Conservation (phyloP, 2,888 invertebrate species). For the Eucera pruinosa region DNA sequence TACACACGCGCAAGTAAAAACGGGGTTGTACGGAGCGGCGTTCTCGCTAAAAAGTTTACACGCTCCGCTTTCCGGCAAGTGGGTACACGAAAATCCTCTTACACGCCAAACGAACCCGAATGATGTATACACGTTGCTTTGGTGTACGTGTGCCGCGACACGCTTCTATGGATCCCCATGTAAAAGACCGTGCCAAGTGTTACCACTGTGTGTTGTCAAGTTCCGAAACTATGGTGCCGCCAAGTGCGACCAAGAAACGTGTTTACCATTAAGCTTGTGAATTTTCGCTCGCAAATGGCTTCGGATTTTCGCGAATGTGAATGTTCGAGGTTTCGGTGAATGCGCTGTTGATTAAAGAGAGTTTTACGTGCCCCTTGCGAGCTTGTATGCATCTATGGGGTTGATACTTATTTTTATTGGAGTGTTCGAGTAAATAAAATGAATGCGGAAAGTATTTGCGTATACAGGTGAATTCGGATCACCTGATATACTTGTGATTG, state of each 20-base stretch:
- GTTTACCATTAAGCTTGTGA: neutral
- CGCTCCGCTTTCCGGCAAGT: conserved; percentile 67
- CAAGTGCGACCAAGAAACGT: neutral
- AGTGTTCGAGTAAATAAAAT: too few species aligned
- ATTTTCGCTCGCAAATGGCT: too few species aligned
- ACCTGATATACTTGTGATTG: too few species aligned
- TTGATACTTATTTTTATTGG: too few species aligned
- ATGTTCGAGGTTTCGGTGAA: too few species aligned
- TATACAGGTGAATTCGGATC: too few species aligned
- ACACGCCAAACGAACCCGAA: conserved; percentile 58
- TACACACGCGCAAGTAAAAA: conserved; percentile 43
- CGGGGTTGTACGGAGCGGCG: conserved; percentile 38
- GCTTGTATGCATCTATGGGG: too few species aligned
- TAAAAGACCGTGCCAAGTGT: conserved; percentile 43
- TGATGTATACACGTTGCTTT: conserved; percentile 45
- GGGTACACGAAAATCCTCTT: conserved; percentile 72
- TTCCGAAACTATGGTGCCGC: conserved; percentile 34
- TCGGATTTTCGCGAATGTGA: too few species aligned
- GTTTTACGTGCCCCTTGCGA: too few species aligned
- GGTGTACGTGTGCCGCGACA: conserved; percentile 9
- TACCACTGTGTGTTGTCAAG: conserved; percentile 40
- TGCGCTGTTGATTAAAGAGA: too few species aligned
- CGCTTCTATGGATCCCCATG: conserved; percentile 2
- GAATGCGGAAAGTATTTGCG: too few species aligned
- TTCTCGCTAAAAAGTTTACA: conserved; percentile 68